Evolutionary conservation across 2,888 invertebrate genomes (phyloP).

Genomic region (Drosophila melanosoma): DNA sequence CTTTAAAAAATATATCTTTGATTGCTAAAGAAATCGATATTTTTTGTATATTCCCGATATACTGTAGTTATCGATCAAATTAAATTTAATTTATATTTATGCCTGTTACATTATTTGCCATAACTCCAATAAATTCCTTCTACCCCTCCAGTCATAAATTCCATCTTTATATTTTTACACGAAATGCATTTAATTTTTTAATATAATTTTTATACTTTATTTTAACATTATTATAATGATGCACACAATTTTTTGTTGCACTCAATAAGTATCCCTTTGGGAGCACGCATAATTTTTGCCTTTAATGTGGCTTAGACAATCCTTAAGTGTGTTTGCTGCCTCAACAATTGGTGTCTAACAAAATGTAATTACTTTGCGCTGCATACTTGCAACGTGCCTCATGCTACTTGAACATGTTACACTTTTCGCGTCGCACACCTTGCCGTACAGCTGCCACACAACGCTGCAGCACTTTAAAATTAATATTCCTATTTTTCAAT

Average conservation of each 20-base stretch:
- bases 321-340: conserved; percentile 9
- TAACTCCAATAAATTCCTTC: neutral
- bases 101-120: neutral
- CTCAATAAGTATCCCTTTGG: neutral
- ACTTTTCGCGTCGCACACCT: conserved; percentile 34
- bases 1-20: no score
- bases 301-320: conserved; percentile 15
- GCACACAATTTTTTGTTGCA: neutral
- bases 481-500: conserved; percentile 81
- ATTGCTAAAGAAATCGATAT: neutral
- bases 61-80: neutral
- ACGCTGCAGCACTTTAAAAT: conserved; percentile 69
- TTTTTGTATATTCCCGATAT: neutral
- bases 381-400: conserved; percentile 63
- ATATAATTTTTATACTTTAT: no score
- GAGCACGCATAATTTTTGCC: neutral
- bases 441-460: conserved; percentile 1
- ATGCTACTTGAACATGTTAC: conserved; percentile 57
- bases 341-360: conserved; percentile 14
- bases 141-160: neutral
- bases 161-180: neutral
- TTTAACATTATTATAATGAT: neutral
- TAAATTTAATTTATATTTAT: neutral
- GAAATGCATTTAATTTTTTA: no score
- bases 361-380: conserved; percentile 73